Evolutionary conservation across 2,113 vertebrate genomes (phyloP), one percentile per base, ranked within the genome.

Genomic region (Poicephalus meyeri): DNA sequence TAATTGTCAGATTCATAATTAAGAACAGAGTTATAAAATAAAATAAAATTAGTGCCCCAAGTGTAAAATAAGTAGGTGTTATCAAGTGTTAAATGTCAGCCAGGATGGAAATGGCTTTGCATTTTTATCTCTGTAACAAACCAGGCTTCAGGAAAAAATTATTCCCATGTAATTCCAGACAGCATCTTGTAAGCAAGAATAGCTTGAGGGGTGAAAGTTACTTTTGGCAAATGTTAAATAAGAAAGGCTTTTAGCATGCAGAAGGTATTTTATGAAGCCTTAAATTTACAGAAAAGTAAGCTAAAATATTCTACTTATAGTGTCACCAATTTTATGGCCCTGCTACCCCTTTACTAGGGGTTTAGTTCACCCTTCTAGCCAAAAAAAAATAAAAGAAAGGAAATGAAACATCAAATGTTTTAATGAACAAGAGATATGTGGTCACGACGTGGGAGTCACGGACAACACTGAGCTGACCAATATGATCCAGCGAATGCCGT

Each of bases 21-120:
- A 95, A 92, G 53, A 84, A 61, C 11, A 64, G 7, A 80, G 80
- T 77, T 95, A 83, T 61, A 91, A 85, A 83, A 90, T 52, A 80
- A 83, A 93, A 86, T 35, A 60, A 86, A 89, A 81, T 49, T 79
- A 9, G 50, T 81, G 28, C 47, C 31, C 55, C 44, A 25, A 65
- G 16, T 49, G 6, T 76, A 92, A 91, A 88, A 72, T 84, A 84
- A 72, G n/a, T 42, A 69, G 16, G 15, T 61, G 13, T 55, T 92
- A 88, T 49, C 70, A 70, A 73, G 19, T 86, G 83, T 60, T 81
- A 87, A 94, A 82, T 55, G 46, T 66, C 69, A 71, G 33, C 83
- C 26, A 80, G 42, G 12, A 41, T 92, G 73, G 70, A 93, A 93
- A 79, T 68, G 29, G 33, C 6, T 88, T 89, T 89, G 31, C 23